Conservation (phyloP, 2,113 vertebrate species). For the Apodemus speciosus region DNA sequence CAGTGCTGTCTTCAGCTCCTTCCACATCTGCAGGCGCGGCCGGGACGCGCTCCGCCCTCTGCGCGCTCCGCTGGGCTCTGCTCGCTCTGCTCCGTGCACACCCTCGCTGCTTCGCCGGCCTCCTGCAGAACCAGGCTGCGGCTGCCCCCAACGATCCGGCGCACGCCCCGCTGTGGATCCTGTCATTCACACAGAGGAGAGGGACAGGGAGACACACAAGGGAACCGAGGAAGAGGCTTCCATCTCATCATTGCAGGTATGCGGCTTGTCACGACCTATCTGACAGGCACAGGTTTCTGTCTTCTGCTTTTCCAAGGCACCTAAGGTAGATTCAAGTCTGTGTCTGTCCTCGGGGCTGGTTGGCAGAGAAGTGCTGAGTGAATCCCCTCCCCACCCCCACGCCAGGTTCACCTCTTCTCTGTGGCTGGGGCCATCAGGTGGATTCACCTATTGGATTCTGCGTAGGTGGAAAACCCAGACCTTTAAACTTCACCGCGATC, state of each 20-base stretch:
- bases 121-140: background rate
- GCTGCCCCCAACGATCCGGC: background rate
- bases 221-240: background rate
- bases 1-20: slow-evolving; percentile 81
- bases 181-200: background rate
- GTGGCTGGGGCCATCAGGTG: background rate
- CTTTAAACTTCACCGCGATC: background rate
- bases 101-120: background rate
- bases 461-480: background rate
- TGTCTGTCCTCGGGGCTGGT: background rate
- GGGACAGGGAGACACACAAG: background rate
- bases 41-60: slow-evolving; percentile 51
- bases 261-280: background rate
- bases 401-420: background rate
- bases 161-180: background rate
- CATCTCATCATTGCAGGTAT: slow-evolving; percentile 79
- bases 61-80: slow-evolving; percentile 60
- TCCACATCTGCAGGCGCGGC: slow-evolving; percentile 52
- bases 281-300: background rate
- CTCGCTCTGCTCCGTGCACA: background rate
- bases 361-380: accelerated
- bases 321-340: background rate
- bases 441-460: background rate
- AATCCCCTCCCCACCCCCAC: background rate
- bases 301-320: background rate